Evolutionary conservation across 2,113 vertebrate species (phyloP).

Genomic region (Callipepla californica): DNA sequence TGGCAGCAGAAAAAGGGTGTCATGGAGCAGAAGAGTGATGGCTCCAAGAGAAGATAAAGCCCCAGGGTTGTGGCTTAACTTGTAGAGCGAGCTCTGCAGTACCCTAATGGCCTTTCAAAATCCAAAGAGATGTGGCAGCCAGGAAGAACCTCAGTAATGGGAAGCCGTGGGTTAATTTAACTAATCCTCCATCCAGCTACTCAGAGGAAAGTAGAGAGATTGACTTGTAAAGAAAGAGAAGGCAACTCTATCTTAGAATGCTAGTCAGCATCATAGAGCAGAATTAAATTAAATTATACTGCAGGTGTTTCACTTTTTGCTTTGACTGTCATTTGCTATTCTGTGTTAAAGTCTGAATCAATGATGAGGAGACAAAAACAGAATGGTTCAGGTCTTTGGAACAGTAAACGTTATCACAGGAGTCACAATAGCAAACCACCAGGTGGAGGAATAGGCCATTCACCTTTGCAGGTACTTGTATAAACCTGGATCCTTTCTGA

Average conservation of each 20-base stretch:
- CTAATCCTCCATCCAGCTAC: neutral
- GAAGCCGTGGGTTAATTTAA: neutral
- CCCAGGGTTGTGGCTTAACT: neutral
- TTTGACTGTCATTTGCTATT: neutral
- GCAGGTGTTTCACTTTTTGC: neutral
- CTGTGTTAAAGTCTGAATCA: neutral
- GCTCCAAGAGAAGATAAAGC: neutral
- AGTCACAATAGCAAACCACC: neutral
- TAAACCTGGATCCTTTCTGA: neutral
- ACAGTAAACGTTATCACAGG: neutral
- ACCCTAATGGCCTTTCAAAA: neutral
- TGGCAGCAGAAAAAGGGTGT: neutral
- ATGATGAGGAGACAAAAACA: neutral
- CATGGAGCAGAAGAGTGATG: neutral
- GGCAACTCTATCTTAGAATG: neutral
- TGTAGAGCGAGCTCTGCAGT: neutral
- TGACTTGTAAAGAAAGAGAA: neutral
- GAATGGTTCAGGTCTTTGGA: neutral
- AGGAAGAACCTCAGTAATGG: neutral
- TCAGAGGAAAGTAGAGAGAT: neutral
- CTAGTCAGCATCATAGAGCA: rapidly evolving
- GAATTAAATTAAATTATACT: rapidly evolving
- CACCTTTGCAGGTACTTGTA: rapidly evolving
- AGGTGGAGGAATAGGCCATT: neutral
- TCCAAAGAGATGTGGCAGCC: neutral